Evolutionary conservation across 2,113 vertebrate species (phyloP).

Genomic region (Aspidoscelis tigris): DNA sequence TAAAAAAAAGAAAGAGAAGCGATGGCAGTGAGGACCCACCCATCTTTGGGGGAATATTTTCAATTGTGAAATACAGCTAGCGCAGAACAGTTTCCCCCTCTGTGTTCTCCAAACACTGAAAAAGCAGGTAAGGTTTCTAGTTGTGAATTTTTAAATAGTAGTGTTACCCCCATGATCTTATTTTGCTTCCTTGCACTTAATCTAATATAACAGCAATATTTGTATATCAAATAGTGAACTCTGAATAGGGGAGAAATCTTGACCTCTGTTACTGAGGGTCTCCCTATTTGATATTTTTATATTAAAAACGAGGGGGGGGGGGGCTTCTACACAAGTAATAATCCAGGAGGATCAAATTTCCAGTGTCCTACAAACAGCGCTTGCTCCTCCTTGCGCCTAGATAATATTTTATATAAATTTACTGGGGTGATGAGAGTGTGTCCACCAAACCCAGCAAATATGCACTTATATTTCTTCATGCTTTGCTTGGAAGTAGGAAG

Average conservation of each 20-base stretch:
- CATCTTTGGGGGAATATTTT: constrained; percentile 40
- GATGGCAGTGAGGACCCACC: constrained; percentile 47
- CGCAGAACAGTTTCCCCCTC: constrained; percentile 39
- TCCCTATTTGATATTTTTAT: constrained; percentile 78
- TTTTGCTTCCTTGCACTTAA: constrained; percentile 69
- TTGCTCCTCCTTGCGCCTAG: constrained; percentile 65
- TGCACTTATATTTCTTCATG: constrained; percentile 55
- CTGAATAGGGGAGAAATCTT: constrained; percentile 64
- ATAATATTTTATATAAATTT: constrained; percentile 70
- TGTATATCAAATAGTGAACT: constrained; percentile 64
- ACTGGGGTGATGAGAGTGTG: constrained; percentile 66
- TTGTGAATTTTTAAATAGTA: constrained; percentile 55
- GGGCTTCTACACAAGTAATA: constrained; percentile 59
- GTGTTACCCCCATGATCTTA: constrained; percentile 77
- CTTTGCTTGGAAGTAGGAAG: constrained; percentile 47
- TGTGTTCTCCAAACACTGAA: constrained; percentile 31
- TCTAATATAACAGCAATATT: constrained; percentile 79
- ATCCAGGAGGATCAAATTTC: constrained; percentile 66
- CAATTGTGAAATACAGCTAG: constrained; percentile 24
- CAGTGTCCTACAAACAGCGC: constrained; percentile 66
- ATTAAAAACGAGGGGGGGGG: constrained; percentile 72
- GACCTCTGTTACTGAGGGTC: constrained; percentile 75
- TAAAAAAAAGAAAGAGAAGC: constrained; percentile 50
- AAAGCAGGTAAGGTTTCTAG: constrained; percentile 57
- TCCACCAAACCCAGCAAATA: constrained; percentile 55